These are phyloP conservation scores for Salticus scenicus DNA, from an alignment of 2,888 invertebrate species.

Conservation along the genomic window DNA sequence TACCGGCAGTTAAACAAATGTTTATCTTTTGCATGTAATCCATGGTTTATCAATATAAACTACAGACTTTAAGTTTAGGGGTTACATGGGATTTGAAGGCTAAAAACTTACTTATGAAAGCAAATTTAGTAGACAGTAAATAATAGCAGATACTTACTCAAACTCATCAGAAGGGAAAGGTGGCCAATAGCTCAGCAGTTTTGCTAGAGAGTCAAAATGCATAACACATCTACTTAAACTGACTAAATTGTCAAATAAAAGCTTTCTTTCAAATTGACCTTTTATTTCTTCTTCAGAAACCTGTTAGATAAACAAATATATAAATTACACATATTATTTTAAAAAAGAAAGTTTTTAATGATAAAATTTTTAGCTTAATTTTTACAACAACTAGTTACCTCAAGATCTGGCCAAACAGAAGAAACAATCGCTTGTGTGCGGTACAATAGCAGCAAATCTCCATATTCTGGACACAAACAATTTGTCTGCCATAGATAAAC, in stretches of 20 bases:
- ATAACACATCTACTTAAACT: constrained; percentile 24
- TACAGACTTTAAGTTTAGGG: no score
- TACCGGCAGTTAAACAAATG: no score
- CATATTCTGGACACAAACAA: constrained; percentile 46
- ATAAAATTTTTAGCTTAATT: no score
- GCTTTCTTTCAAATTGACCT: constrained; percentile 46
- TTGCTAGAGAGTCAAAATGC: constrained; percentile 50
- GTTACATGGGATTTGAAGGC: no score
- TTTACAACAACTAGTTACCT: constrained; percentile 23
- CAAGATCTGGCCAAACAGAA: constrained; percentile 44
- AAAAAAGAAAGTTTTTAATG: no score
- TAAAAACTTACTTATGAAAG: no score
- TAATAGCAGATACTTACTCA: constrained; percentile 32
- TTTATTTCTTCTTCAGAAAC: constrained; percentile 59
- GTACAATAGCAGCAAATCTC: constrained; percentile 54
- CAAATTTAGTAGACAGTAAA: no score
- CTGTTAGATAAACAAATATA: constrained; percentile 20
- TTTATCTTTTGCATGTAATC: no score
- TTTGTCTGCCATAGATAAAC: no score
- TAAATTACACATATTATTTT: no score
- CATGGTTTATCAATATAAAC: no score
- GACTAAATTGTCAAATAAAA: constrained; percentile 44
- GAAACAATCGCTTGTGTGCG: constrained; percentile 62
- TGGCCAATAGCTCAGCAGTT: constrained; percentile 55
- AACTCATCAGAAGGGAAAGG: constrained; percentile 23